Percentiles rank a stretch among this genome's conserved stretches.
Evolutionary conservation across 2,888 invertebrate species (phyloP).

Genomic region (Bombyx huttoni): DNA sequence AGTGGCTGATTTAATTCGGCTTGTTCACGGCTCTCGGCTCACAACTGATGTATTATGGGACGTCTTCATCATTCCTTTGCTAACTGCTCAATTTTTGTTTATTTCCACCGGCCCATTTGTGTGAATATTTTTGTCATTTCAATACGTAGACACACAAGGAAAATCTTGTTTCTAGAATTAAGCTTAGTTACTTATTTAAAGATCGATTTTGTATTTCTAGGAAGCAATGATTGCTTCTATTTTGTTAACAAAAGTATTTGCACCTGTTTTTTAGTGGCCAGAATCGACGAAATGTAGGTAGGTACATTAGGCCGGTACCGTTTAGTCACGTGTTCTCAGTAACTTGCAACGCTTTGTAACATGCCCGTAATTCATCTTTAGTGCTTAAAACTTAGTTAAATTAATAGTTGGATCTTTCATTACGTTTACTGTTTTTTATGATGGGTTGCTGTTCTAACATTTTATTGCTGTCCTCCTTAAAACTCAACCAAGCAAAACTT

Average conservation of each 20-base stretch:
- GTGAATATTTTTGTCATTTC: conserved; percentile 3
- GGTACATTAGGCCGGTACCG: too few relatives aligned
- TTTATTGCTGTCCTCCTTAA: too few relatives aligned
- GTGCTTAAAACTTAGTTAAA: too few relatives aligned
- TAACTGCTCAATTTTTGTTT: conserved; percentile 27
- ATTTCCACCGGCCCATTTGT: not conserved
- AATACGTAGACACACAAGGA: conserved; percentile 22
- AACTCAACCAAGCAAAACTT: too few relatives aligned
- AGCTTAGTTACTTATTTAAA: not conserved
- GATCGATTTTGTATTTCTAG: not conserved
- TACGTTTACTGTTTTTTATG: too few relatives aligned
- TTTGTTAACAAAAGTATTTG: not conserved
- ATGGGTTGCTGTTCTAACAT: too few relatives aligned
- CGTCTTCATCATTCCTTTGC: conserved; percentile 41
- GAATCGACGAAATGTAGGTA: too few relatives aligned
- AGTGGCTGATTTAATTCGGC: conserved; percentile 64
- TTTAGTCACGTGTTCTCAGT: too few relatives aligned
- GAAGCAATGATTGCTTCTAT: not conserved
- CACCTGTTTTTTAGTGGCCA: not conserved
- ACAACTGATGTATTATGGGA: conserved; percentile 33
- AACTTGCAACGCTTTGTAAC: too few relatives aligned
- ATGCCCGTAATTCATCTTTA: too few relatives aligned
- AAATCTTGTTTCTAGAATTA: conserved; percentile 31
- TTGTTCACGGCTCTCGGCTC: conserved; percentile 34
- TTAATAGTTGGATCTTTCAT: too few relatives aligned